A percentile compares a stretch with the other conserved stretches of the same genome.
These are phyloP conservation scores for Melanotaenia parkinsoni DNA, from an alignment of 2,797 vertebrate genomes.

Conservation along the genomic window DNA sequence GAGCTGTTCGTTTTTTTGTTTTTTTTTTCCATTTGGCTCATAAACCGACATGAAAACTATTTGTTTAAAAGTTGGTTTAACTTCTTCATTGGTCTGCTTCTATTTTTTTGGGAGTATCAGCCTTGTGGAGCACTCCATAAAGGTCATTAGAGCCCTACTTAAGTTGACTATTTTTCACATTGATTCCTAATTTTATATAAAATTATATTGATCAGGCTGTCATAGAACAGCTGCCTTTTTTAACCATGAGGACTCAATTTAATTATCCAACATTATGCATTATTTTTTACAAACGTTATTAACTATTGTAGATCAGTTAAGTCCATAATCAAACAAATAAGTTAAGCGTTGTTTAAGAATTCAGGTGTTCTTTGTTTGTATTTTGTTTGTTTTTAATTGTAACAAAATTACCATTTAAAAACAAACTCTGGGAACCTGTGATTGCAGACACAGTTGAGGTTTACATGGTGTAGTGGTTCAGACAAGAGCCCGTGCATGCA, in stretches of 20 bases:
- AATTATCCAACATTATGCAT: neutral
- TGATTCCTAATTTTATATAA: neutral
- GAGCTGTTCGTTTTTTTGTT: constrained; percentile 9
- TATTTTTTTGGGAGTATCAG: no score
- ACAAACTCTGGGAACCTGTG: neutral
- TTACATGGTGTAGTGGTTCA: no score
- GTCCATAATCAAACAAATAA: neutral
- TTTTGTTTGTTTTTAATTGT: neutral
- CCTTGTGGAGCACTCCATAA: neutral
- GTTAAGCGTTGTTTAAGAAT: neutral
- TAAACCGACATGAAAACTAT: constrained; percentile 24
- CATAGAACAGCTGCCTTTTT: neutral
- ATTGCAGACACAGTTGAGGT: neutral
- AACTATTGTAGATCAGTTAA: neutral
- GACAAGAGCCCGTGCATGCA: no score
- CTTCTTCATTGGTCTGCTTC: constrained; percentile 38
- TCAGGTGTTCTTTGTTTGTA: neutral
- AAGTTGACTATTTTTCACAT: neutral
- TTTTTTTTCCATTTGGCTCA: constrained; percentile 3
- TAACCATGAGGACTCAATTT: neutral
- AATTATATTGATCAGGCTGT: neutral
- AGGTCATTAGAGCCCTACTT: neutral
- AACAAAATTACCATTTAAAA: neutral
- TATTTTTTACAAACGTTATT: neutral
- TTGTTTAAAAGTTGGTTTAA: constrained; percentile 44